Percentiles rank a stretch among this genome's conserved stretches.
Conservation (phyloP, 2,888 invertebrate genomes). For the Sphaerophoria rueppellii region DNA sequence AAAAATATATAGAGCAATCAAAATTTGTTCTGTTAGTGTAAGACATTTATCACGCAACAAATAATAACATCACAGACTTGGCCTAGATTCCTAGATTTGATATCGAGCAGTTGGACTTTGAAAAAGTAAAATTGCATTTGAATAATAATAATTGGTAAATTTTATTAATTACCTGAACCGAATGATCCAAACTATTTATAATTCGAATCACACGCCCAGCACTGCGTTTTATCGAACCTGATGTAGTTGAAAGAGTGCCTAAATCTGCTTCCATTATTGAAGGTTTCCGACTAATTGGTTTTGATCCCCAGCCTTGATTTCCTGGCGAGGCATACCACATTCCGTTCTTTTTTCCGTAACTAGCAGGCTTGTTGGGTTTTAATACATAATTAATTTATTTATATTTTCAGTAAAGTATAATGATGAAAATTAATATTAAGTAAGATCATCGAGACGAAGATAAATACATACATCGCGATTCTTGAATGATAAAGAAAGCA, state of each 20-base stretch:
- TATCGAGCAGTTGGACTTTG: neutral
- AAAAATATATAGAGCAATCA: slow-evolving; percentile 4
- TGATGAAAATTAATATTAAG: slow-evolving; percentile 31
- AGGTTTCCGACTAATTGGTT: slow-evolving; percentile 90
- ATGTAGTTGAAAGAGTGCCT: slow-evolving; percentile 86
- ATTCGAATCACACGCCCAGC: slow-evolving; percentile 95
- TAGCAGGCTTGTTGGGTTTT: slow-evolving; percentile 86
- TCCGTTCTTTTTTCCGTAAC: slow-evolving; percentile 95
- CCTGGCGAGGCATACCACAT: slow-evolving; percentile 90
- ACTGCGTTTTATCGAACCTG: slow-evolving; percentile 87
- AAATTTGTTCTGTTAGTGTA: neutral
- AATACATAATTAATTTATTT: no score
- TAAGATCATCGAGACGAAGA: slow-evolving; percentile 52
- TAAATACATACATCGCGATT: slow-evolving; percentile 82
- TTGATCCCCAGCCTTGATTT: slow-evolving; percentile 85
- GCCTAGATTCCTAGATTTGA: slow-evolving; percentile 36
- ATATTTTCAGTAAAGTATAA: no score
- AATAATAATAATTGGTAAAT: neutral
- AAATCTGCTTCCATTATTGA: slow-evolving; percentile 91
- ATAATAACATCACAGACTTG: slow-evolving; percentile 41
- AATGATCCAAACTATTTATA: slow-evolving; percentile 96
- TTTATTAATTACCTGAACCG: slow-evolving; percentile 87
- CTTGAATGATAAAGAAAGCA: slow-evolving; percentile 86
- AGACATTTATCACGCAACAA: slow-evolving; percentile 31
- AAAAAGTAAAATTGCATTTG: neutral